A percentile compares a stretch with the other conserved stretches of the same genome.
phyloP scores from a whole-genome alignment of 2,113 vertebrate species.

The Osmerus eperlanus region DNA sequence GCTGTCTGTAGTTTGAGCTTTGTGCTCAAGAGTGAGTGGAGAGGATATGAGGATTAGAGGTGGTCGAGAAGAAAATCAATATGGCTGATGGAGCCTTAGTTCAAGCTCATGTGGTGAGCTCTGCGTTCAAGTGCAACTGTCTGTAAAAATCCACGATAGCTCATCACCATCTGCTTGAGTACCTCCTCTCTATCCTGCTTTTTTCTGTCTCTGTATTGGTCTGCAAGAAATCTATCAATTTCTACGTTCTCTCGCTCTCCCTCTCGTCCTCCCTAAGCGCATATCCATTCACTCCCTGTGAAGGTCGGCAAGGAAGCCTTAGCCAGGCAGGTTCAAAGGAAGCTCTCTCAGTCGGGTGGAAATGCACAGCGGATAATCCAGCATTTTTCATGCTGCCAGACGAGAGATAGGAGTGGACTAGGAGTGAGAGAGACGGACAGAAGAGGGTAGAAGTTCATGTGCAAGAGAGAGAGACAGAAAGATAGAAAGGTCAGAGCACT shows the following conservation, averaged over 20 bases:
- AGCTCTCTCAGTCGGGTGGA: slow-evolving; percentile 39
- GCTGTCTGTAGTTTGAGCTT: background rate
- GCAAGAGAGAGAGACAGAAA: background rate
- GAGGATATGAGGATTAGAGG: background rate
- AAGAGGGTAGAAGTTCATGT: background rate
- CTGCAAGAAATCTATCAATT: background rate
- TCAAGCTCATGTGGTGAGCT: background rate
- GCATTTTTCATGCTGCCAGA: slow-evolving; percentile 20
- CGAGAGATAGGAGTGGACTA: background rate
- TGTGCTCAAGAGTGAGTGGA: background rate
- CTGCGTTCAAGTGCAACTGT: background rate
- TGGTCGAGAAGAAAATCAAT: background rate
- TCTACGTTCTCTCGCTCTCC: background rate
- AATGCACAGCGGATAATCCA: slow-evolving; percentile 49
- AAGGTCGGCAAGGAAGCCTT: slow-evolving; percentile 24
- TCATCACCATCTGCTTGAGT: background rate
- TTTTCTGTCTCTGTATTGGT: background rate
- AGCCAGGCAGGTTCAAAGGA: slow-evolving; percentile 44
- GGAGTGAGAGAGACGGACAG: background rate
- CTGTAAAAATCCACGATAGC: background rate
- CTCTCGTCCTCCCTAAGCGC: background rate
- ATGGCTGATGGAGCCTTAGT: slow-evolving; percentile 1
- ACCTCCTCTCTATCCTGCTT: background rate
- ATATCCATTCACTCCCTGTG: slow-evolving; percentile 7
- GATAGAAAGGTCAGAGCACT: slow-evolving; percentile 17